phyloP scores from a whole-genome alignment of 1,140 invertebrate species.

The Parasteatoda tepidariorum region DNA sequence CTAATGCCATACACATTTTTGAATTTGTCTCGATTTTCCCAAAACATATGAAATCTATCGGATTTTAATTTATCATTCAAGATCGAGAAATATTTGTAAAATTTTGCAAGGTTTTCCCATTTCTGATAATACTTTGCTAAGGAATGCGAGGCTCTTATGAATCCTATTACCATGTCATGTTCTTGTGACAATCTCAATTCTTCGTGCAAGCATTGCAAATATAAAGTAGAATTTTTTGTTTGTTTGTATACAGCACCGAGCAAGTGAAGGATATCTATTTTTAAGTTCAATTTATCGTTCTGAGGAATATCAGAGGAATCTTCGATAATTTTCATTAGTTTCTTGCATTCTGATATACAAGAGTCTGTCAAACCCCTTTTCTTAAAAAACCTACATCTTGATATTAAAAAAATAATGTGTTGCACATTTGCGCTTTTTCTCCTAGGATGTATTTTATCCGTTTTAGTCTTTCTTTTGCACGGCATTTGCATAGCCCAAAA shows the following conservation, averaged over 20 bases:
- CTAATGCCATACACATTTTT: too few relatives aligned
- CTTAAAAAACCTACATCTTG: too few relatives aligned
- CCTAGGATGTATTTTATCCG: too few relatives aligned
- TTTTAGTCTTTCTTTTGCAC: not conserved
- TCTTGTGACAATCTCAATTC: not conserved
- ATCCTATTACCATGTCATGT: not conserved
- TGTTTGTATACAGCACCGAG: not conserved
- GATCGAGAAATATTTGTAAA: not conserved
- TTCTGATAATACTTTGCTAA: not conserved
- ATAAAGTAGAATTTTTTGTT: not conserved
- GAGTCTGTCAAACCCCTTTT: not conserved
- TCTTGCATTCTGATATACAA: not conserved
- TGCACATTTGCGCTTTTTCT: too few relatives aligned
- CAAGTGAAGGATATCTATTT: conserved; percentile 1
- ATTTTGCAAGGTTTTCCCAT: not conserved
- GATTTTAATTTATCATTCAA: too few relatives aligned
- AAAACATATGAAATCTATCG: too few relatives aligned
- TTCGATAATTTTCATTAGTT: not conserved
- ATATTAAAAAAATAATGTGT: too few relatives aligned
- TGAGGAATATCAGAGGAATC: not conserved
- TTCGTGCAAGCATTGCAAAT: not conserved
- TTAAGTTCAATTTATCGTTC: not conserved
- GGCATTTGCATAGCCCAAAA: conserved; percentile 18
- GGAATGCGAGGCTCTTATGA: conserved; percentile 3
- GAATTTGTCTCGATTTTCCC: too few relatives aligned